Conservation (phyloP, 2,797 vertebrate species). For the Dipus sagitta region DNA sequence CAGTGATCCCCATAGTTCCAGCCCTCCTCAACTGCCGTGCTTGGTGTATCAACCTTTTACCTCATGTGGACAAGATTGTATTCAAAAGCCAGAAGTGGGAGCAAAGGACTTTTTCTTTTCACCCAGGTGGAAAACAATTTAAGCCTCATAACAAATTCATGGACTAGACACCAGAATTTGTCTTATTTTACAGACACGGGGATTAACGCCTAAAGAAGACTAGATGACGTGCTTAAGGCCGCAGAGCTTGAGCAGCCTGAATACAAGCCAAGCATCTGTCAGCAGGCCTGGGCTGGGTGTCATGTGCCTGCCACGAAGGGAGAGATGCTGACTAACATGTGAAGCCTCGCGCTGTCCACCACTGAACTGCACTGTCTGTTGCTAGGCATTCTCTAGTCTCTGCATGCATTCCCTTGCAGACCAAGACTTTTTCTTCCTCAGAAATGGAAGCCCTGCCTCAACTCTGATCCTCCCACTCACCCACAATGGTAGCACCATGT, state of each 20-base stretch:
- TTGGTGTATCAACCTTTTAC: neutral
- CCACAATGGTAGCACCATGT: no score
- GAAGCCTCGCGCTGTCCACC: accelerated
- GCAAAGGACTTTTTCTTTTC: neutral
- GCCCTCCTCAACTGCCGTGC: accelerated
- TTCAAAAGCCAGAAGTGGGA: neutral
- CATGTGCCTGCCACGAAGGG: accelerated
- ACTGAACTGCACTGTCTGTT: accelerated
- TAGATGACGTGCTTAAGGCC: neutral
- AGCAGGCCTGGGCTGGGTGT: neutral
- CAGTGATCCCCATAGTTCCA: neutral
- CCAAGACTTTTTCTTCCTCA: neutral
- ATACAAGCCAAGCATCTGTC: neutral
- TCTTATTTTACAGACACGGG: constrained; percentile 15
- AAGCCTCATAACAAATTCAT: constrained; percentile 34
- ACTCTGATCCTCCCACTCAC: no score
- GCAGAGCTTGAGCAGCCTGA: neutral
- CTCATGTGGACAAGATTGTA: neutral
- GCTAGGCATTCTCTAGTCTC: neutral
- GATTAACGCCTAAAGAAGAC: constrained; percentile 22
- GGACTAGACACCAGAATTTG: neutral
- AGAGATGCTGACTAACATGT: accelerated
- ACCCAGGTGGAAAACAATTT: constrained; percentile 26
- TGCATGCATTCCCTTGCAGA: neutral
- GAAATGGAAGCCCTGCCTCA: neutral